Evolutionary conservation across 2,113 vertebrate genomes (phyloP).

Genomic region (Ancistrus triradiatus): DNA sequence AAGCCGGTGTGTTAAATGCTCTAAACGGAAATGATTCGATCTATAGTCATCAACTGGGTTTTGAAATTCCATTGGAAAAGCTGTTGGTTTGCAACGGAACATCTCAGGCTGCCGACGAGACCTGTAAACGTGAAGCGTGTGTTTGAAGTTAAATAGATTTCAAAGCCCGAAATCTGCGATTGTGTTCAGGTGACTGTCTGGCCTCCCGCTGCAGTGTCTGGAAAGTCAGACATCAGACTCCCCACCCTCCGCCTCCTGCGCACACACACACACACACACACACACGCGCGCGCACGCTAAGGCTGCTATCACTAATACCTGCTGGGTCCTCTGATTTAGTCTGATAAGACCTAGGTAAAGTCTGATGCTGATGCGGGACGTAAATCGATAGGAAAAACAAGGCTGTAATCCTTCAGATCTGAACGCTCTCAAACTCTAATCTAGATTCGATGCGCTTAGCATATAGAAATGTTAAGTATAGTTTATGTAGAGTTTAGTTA

Average conservation of each 20-base stretch:
- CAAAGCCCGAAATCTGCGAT: slow-evolving; percentile 61
- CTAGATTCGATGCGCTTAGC: slow-evolving; percentile 53
- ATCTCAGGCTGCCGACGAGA: too few species aligned
- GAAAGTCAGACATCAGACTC: slow-evolving; percentile 67
- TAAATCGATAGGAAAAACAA: slow-evolving; percentile 42
- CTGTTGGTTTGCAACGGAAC: too few species aligned
- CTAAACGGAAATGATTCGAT: too few species aligned
- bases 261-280: slow-evolving; percentile 7
- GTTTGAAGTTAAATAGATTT: too few species aligned
- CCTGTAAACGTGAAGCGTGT: too few species aligned
- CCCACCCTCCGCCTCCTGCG: slow-evolving; percentile 44
- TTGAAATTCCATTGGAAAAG: too few species aligned
- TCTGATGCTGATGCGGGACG: slow-evolving; percentile 46
- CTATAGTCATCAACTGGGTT: too few species aligned
- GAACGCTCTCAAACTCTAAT: slow-evolving; percentile 40
- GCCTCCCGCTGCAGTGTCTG: slow-evolving; percentile 58
- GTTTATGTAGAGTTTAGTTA: too few species aligned
- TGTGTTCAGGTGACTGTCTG: slow-evolving; percentile 84
- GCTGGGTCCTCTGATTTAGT: slow-evolving; percentile 36
- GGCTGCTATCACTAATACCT: slow-evolving; percentile 48
- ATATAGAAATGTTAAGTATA: slow-evolving; percentile 26
- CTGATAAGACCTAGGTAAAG: slow-evolving; percentile 50
- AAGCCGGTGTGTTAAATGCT: too few species aligned
- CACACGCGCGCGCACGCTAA: slow-evolving; percentile 18
- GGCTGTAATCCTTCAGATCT: slow-evolving; percentile 47